Evolutionary conservation across 2,797 vertebrate species (phyloP).

Genomic region (Gila robusta): DNA sequence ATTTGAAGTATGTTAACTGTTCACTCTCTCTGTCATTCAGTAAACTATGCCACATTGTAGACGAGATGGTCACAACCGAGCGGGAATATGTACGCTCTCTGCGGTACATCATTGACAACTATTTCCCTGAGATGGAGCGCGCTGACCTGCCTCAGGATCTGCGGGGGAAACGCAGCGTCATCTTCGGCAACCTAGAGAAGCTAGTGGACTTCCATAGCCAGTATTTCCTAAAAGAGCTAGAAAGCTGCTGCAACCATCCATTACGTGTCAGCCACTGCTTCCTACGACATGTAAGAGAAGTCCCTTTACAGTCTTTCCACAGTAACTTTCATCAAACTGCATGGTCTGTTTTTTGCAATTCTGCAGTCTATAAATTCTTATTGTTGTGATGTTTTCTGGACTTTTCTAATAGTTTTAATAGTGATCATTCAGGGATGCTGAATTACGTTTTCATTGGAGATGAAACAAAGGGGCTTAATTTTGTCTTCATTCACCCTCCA

Average conservation of each 20-base stretch:
- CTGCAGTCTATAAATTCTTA: not conserved
- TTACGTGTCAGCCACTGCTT: constrained; percentile 92
- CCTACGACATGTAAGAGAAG: constrained; percentile 87
- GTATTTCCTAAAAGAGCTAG: constrained; percentile 93
- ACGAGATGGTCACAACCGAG: constrained; percentile 95
- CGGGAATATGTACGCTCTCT: constrained; percentile 91
- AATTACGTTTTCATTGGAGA: not conserved
- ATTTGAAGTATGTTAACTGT: not conserved
- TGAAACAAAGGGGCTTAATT: not conserved
- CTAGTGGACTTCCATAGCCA: constrained; percentile 93
- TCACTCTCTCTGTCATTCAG: constrained; percentile 65
- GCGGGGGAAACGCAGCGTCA: constrained; percentile 87
- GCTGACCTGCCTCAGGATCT: constrained; percentile 92
- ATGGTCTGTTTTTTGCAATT: not conserved
- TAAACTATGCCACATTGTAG: constrained; percentile 90
- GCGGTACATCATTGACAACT: constrained; percentile 88
- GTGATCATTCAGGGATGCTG: not conserved
- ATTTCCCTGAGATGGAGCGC: constrained; percentile 95
- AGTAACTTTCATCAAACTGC: not conserved
- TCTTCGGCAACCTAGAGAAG: constrained; percentile 97
- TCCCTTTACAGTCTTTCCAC: not conserved
- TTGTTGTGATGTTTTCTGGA: not conserved
- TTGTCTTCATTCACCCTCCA: constrained; percentile 16
- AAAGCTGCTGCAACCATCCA: constrained; percentile 91
- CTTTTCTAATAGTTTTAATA: not conserved